Evolutionary conservation across 2,797 vertebrate genomes (phyloP).

Genomic region (Garrulus glandarius): DNA sequence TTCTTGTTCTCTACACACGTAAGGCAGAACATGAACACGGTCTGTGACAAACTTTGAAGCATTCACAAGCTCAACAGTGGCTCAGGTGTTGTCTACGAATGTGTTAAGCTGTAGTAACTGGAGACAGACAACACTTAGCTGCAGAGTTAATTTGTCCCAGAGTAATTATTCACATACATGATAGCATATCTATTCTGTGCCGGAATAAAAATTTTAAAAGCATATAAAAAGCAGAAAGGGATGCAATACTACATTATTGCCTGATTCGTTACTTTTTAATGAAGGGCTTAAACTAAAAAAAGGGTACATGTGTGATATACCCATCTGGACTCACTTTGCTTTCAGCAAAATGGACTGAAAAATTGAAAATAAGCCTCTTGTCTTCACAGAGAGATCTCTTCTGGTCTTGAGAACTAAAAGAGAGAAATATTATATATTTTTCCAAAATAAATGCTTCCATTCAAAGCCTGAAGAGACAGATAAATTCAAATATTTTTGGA

Average conservation of each 20-base stretch:
- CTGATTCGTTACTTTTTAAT: neutral
- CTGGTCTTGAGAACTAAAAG: neutral
- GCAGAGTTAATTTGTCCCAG: neutral
- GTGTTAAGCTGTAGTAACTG: neutral
- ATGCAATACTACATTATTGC: neutral
- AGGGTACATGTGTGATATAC: neutral
- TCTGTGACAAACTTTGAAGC: neutral
- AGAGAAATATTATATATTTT: neutral
- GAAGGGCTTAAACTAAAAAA: neutral
- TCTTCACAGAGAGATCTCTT: neutral
- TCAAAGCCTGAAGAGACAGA: neutral
- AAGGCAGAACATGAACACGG: neutral
- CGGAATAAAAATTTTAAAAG: neutral
- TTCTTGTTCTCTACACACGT: neutral
- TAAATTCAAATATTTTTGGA: neutral
- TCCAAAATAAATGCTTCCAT: neutral
- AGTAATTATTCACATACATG: neutral
- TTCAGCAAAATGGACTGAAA: neutral
- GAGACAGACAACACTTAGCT: neutral
- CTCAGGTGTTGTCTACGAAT: neutral
- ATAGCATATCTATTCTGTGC: neutral
- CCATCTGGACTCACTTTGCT: neutral
- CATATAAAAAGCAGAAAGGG: neutral
- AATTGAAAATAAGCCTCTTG: neutral
- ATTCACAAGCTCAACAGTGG: neutral